phyloP scores from a whole-genome alignment of 2,888 invertebrate genomes.

The Pterostichus niger region DNA sequence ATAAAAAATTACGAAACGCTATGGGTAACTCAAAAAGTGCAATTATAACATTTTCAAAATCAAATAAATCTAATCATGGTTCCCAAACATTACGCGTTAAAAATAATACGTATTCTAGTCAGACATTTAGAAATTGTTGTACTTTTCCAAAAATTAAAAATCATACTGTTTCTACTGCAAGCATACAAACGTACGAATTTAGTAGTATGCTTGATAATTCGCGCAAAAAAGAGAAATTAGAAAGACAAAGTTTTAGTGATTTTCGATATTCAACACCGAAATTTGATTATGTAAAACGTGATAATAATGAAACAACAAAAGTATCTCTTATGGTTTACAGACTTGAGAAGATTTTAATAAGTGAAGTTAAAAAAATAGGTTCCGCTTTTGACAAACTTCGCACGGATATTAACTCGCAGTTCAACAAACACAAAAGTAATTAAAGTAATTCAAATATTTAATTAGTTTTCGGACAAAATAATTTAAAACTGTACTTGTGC shows the following conservation, averaged over 20 bases:
- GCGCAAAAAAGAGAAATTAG: constrained; percentile 43
- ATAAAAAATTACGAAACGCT: constrained; percentile 45
- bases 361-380: constrained; percentile 57
- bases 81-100: constrained; percentile 51
- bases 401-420: constrained; percentile 17
- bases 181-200: constrained; percentile 19
- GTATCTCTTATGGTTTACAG: constrained; percentile 54
- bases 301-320: constrained; percentile 52
- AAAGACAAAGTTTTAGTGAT: constrained; percentile 38
- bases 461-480: too few species aligned
- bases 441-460: constrained; percentile 7
- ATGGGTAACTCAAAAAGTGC: constrained; percentile 63
- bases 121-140: constrained; percentile 49
- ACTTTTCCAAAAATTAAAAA: constrained; percentile 59
- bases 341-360: constrained; percentile 57
- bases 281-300: constrained; percentile 59
- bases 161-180: constrained; percentile 31
- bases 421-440: constrained; percentile 51
- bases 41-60: constrained; percentile 58
- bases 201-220: neutral
- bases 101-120: constrained; percentile 37
- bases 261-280: constrained; percentile 29
- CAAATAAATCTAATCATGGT: neutral
- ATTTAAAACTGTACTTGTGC: too few species aligned
- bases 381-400: constrained; percentile 49